These are phyloP conservation scores for Brachypalpus laphriformis DNA, from an alignment of 2,888 invertebrate species.

Conservation along the genomic window DNA sequence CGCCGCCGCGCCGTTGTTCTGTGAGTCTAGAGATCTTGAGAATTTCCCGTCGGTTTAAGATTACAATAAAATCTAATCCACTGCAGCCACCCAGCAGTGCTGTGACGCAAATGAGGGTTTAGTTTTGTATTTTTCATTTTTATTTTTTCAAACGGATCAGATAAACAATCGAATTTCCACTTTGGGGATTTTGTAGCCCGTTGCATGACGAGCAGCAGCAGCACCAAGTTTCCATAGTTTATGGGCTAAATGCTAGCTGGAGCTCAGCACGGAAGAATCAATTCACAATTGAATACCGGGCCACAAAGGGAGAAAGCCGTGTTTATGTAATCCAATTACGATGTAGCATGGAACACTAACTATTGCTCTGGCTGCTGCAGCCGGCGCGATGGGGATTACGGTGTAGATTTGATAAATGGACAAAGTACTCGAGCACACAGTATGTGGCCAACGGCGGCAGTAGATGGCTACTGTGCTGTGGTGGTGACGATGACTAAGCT, in stretches of 20 bases:
- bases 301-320: conserved; percentile 19
- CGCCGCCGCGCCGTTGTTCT: not conserved
- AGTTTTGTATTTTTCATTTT: conserved; percentile 7
- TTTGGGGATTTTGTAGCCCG: conserved; percentile 52
- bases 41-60: not conserved
- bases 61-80: conserved; percentile 21
- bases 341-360: conserved; percentile 25
- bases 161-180: conserved; percentile 64
- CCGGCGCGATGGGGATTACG: not conserved
- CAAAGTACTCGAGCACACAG: conserved; percentile 13
- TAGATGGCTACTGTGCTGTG: not conserved
- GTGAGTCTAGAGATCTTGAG: conserved; percentile 2
- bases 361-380: not conserved
- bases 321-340: conserved; percentile 62
- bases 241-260: conserved; percentile 43
- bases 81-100: not conserved
- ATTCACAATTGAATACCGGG: conserved; percentile 32
- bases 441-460: conserved; percentile 24
- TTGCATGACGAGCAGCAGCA: conserved; percentile 28
- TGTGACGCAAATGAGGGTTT: conserved; percentile 46
- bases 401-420: conserved; percentile 34
- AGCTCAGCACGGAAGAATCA: conserved; percentile 36
- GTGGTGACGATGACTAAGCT: conserved; percentile 8
- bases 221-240: not conserved
- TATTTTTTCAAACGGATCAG: conserved; percentile 20